These are phyloP conservation scores for Thera obeliscata DNA, from an alignment of 2,888 invertebrate species.

Conservation along the genomic window DNA sequence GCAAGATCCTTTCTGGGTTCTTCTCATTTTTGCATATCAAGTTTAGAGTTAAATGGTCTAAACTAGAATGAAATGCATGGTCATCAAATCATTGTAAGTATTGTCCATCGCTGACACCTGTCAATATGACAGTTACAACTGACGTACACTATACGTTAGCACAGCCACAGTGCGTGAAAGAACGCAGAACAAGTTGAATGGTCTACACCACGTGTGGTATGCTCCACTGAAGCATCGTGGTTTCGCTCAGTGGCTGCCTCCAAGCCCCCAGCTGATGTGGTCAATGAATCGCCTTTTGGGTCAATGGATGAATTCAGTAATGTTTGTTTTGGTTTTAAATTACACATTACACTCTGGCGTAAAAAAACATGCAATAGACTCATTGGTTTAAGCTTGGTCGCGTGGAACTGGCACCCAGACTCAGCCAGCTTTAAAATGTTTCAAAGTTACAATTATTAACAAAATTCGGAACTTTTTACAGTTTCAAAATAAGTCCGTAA, in stretches of 20 bases:
- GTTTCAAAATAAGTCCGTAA: too few species aligned
- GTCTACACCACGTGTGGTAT: slow-evolving; percentile 35
- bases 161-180: slow-evolving; percentile 31
- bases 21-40: too few species aligned
- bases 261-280: slow-evolving; percentile 19
- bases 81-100: too few species aligned
- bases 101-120: slow-evolving; percentile 3
- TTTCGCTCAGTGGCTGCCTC: slow-evolving; percentile 16
- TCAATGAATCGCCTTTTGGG: slow-evolving; percentile 19
- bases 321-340: slow-evolving; percentile 11
- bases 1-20: too few species aligned
- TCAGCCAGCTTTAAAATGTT: too few species aligned
- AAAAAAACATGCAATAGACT: not conserved
- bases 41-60: too few species aligned
- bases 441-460: too few species aligned
- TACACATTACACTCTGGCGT: not conserved
- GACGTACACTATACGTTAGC: slow-evolving; percentile 7
- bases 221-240: slow-evolving; percentile 44
- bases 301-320: slow-evolving; percentile 11
- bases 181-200: slow-evolving; percentile 4
- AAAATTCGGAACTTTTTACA: too few species aligned
- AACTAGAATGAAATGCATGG: too few species aligned
- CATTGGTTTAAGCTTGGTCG: too few species aligned
- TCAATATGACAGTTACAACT: slow-evolving; percentile 16
- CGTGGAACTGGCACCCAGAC: too few species aligned